Evolutionary conservation across 2,888 invertebrate species (phyloP), one percentile per base, ranked within the genome.

Genomic region (Leptinotarsa peninsularis): DNA sequence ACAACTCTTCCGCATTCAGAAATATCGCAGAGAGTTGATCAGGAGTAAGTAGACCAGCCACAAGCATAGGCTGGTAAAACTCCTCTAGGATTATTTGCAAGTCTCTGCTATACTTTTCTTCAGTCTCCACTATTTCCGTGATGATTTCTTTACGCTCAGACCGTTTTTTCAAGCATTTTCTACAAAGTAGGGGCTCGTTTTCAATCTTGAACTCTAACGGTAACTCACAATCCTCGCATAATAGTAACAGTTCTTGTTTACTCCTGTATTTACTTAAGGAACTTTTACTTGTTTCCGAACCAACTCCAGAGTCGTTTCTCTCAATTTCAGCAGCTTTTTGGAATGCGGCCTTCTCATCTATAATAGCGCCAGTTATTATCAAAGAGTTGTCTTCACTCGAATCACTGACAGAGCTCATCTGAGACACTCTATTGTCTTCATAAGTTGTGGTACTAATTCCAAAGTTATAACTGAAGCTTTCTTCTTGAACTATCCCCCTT

Each of bases 81-180:
- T 97, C 98, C 87, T 98, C 97, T 82, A 96, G 90, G 82, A 98
- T 95, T 74, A 98, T 97, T 86, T 95, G 94, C 83, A 98, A 90
- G 88, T 98, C 98, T 72, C 97, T 91, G 23, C 97, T 97, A 86
- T 98, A 98, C 85, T 97, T 98, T 86, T 97, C 94, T 89, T 98
- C 98, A 2, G 98, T 98, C 89, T 98, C 98, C 4, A 97, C 95
- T 78, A 98, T 96, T 90, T 98, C 98, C 4, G 95, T 95, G 71
- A 98, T 94, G 52, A 97, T 98, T 90, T 98, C 97, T 85, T 97
- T 96, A 73, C 98, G 91, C 87, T 98, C 98, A 13, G 95, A 93
- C 73, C 97, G 91, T 85, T 95, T 95, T 86, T 96, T 95, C 75
- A 93, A 91, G 87, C 98, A 98, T 87, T 96, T 96, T 79, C 95